Evolutionary conservation across 2,888 invertebrate genomes (phyloP).

Genomic region (Chalcosyrphus nemorum): DNA sequence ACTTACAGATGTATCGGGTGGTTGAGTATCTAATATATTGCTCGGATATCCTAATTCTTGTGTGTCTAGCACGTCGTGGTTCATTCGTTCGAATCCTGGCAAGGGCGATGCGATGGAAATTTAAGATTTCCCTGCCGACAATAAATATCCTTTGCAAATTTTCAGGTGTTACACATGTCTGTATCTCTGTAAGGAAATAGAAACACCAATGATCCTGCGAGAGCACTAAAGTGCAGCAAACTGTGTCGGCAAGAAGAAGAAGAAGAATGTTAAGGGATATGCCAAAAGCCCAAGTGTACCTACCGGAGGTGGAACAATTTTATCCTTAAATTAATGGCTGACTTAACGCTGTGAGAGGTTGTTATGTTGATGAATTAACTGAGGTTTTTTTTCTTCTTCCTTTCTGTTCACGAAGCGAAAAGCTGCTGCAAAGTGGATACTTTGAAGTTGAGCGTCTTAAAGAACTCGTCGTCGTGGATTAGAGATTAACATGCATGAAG

Average conservation of each 20-base stretch:
- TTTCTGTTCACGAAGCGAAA: conserved; percentile 10
- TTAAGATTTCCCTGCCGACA: conserved; percentile 66
- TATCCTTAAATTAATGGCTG: conserved; percentile 63
- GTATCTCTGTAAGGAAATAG: conserved; percentile 6
- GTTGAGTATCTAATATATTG: conserved; percentile 57
- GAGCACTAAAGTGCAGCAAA: conserved; percentile 48
- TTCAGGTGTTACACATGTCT: conserved; percentile 51
- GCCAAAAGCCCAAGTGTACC: conserved; percentile 18
- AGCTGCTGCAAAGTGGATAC: conserved; percentile 28
- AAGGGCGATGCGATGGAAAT: conserved; percentile 61
- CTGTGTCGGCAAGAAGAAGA: conserved; percentile 28
- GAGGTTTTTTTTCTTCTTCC: conserved; percentile 3
- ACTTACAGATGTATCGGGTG: conserved; percentile 50
- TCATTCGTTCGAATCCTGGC: conserved; percentile 31
- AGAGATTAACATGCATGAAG: conserved; percentile 11
- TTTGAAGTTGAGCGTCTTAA: conserved; percentile 38
- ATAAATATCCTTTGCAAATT: conserved; percentile 63
- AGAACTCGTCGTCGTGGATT: conserved; percentile 54
- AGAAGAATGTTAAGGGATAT: conserved; percentile 23
- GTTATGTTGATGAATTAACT: conserved; percentile 69
- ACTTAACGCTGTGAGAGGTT: conserved; percentile 63
- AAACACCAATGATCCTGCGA: conserved; percentile 6
- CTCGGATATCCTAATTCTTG: conserved; percentile 57
- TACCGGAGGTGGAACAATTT: conserved; percentile 26
- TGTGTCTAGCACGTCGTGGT: conserved; percentile 56